Conservation (phyloP, 2,888 invertebrate genomes). For the Melieria omissa region DNA sequence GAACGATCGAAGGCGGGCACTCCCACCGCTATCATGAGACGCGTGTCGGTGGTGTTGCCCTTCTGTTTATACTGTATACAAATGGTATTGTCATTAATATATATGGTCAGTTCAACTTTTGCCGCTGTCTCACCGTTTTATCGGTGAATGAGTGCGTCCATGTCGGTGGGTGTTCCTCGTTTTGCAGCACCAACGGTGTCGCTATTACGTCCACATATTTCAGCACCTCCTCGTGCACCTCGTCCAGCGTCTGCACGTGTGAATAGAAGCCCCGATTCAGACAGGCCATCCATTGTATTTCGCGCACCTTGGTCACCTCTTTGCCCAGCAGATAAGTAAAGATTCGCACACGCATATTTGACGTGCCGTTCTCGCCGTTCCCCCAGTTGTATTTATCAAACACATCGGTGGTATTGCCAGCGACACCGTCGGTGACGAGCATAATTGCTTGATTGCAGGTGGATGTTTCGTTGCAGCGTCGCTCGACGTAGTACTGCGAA, state of each 20-base stretch:
- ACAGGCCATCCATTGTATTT: conserved; percentile 95
- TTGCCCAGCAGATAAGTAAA: conserved; percentile 96
- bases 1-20: conserved; percentile 90
- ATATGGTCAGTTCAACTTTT: background rate
- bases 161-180: conserved; percentile 80
- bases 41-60: conserved; percentile 56
- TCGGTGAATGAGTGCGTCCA: conserved; percentile 97
- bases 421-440: conserved; percentile 95
- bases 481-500: conserved; percentile 67
- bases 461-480: conserved; percentile 69
- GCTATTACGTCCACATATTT: conserved; percentile 96
- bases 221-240: conserved; percentile 95
- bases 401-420: conserved; percentile 86
- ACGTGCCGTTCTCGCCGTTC: conserved; percentile 72
- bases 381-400: conserved; percentile 84
- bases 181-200: conserved; percentile 82
- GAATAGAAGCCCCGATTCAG: conserved; percentile 94
- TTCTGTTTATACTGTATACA: conserved; percentile 55
- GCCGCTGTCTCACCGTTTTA: conserved; percentile 73
- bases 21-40: conserved; percentile 90
- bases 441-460: conserved; percentile 95
- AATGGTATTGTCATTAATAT: background rate
- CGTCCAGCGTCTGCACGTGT: conserved; percentile 93
- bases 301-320: conserved; percentile 89
- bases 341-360: conserved; percentile 84